Evolutionary conservation across 92 coral and sea anemone genomes (phyloP), one percentile per base, ranked within the genome.

Genomic region (Galaxea fascicularis): DNA sequence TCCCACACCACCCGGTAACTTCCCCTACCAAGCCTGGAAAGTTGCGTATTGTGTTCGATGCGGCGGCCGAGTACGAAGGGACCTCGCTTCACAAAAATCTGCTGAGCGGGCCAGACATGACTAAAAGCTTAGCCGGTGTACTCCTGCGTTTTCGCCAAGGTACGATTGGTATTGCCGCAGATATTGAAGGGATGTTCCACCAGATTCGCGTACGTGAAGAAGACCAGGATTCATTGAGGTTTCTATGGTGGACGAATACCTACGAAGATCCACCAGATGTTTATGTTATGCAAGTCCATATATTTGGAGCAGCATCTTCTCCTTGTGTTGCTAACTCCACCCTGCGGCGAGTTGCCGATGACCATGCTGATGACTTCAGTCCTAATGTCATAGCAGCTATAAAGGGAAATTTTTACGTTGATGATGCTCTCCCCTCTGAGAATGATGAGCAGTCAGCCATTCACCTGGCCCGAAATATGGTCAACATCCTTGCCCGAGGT

Each of bases 241-340:
- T 86, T 78, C 82, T 90, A 14, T 86, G 93, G 91, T 90, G 91
- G 90, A 90, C 76, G 35, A 49, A 82, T 18, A 60, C 52, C 46
- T 56, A 28, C 18, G 76, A 90, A 16, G 67, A 74, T 9, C 84
- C 65, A 8, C 93, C 93, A 25, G 88, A 86, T 45, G 85, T 86
- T 35, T 90, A 86, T 26, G 79, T 73, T 0, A 86, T 86, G 91
- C 85, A 86, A 65, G 93, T 77, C 18, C 93, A 90, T 78, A 86
- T 90, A 21, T 86, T 90, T 65, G 93, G 93, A 52, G 90, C 93
- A 24, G 78, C 88, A 21, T 80, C 84, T n/a, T 90, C 93, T 11
- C 90, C 93, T 41, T 81, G 86, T 45, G 63, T 81, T 16, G 88
- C 83, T 9, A 87, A 90, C 87, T 91, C 89, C 27, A 60, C 78